Evolutionary conservation across 2,797 vertebrate species (phyloP), one percentile per base, ranked within the genome.

Genomic region (Tokudaia tokunoshimensis): DNA sequence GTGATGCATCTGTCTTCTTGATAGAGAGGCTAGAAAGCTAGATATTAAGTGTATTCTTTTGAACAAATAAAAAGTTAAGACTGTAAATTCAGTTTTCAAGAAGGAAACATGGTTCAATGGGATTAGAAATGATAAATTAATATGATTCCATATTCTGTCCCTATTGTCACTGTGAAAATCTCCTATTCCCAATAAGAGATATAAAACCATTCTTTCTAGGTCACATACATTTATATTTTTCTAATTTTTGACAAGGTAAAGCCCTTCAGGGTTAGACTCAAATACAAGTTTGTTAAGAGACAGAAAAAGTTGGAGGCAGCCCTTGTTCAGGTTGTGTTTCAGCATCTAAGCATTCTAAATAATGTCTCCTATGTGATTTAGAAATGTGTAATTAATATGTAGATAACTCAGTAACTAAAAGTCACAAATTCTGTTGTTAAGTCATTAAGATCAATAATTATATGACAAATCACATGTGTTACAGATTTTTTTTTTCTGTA

Each of bases 181-280:
- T 94, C 29, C 24, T 92, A n/a, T 79, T 91, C 61, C 9, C 44
- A 96, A 55, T 65, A 87, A 95, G 47, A 94, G 87, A 92, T 91
- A 31, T 92, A 92, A 85, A 93, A 83, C 1, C 14, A 44, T 29
- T 67, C 94, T 96, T 97, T 96, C 89, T 90, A 88, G 50, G 72
- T 95, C 84, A 80, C 72, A 86, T 94, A 52, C 9, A 80, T 95
- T 94, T 94, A 57, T 91, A 76, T 55, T 96, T 94, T 31, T 59
- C 11, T 80, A 70, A 89, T 81, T 87, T 63, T 85, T 91, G 65
- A 83, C n/a, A 92, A 87, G 74, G 34, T 81, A 95, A 96, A 96
- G 20, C 31, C 47, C 13, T 55, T 95, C 41, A 85, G 9, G 63
- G 57, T 78, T 95, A 14, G 70, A 63, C 22, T 88, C 11, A 92